Evolutionary conservation across 2,888 invertebrate species (phyloP), one percentile per base, ranked within the genome.

Genomic region (Pseudococcus viburni): DNA sequence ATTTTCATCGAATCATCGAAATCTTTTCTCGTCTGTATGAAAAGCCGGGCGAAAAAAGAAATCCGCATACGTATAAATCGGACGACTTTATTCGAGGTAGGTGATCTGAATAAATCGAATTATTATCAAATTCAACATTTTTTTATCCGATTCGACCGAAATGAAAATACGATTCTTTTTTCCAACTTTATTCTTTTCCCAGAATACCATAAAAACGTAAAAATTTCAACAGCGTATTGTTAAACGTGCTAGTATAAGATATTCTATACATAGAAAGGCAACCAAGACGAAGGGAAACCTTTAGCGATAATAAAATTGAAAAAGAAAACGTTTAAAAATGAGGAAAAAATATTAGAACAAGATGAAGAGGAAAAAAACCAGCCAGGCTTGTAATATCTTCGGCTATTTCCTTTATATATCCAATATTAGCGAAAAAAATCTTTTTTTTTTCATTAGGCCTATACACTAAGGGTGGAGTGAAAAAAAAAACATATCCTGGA

Each of bases 51-150:
- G 12, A 64, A 64, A 55, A 55, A 55, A 17, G 12, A 64, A 64
- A 64, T 64, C 64, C 64, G 19, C 64, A 64, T 64, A 64, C 22
- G 22, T 64, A 64, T 22, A 64, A 64, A 64, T 12, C 22, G 64
- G 22, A 64, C 22, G 64, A 64, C 64, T 64, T 64, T 64, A 64
- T 64, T 64, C 64, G 64, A 22, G 22, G 22, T 22, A 64, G 64
- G 64, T 64, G 64, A 64, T 22, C 64, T 73, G 33, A 73, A 73
- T 73, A 33, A 73, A 73, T 73, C 68, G 68, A 33, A 33, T 73
- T 73, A 73, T 73, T 33, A 73, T 33, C 68, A 73, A 73, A 73
- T 73, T 73, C 68, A 73, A 73, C 68, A 73, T 73, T 73, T 73
- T 73, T 73, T 11, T 64, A 73, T 73, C 12, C 68, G 68, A 73